Percentiles rank a stretch among this genome's conserved stretches.
Conservation (phyloP, 1,140 invertebrate genomes). For the Bombus haemorrhoidalis region DNA sequence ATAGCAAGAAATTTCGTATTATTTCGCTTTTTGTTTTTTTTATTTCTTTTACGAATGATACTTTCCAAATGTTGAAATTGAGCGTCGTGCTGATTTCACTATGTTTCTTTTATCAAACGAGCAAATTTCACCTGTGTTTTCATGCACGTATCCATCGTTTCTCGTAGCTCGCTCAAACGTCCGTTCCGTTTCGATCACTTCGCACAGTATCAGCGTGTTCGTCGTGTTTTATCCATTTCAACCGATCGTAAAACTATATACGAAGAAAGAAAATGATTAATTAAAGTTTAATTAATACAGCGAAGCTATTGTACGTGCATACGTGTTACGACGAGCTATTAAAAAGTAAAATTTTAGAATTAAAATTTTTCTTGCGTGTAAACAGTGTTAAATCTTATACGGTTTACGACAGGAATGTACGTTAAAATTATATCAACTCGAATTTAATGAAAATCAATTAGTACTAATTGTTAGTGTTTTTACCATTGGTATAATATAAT, state of each 20-base stretch:
- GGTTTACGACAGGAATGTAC: background rate
- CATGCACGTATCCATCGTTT: slow-evolving; percentile 14
- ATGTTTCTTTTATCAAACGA: slow-evolving; percentile 15
- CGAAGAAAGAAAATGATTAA: background rate
- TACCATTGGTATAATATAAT: background rate
- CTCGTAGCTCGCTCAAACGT: background rate
- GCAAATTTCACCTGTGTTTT: slow-evolving; percentile 46
- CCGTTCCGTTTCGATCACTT: slow-evolving; percentile 44
- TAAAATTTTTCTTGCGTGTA: background rate
- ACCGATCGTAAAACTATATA: background rate
- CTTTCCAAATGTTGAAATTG: background rate
- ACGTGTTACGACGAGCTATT: background rate
- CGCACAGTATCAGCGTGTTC: background rate
- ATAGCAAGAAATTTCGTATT: too few species aligned
- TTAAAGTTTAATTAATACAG: background rate
- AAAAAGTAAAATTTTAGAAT: background rate
- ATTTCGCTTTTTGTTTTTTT: too few species aligned
- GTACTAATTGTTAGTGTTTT: background rate
- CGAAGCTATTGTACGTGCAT: background rate
- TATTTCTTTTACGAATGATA: too few species aligned
- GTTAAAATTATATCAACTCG: background rate
- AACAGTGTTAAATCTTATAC: background rate
- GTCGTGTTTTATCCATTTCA: background rate
- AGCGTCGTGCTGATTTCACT: slow-evolving; percentile 45
- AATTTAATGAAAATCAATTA: background rate